Evolutionary conservation across 2,113 vertebrate species (phyloP).

Genomic region (Cheirogaleus medius): DNA sequence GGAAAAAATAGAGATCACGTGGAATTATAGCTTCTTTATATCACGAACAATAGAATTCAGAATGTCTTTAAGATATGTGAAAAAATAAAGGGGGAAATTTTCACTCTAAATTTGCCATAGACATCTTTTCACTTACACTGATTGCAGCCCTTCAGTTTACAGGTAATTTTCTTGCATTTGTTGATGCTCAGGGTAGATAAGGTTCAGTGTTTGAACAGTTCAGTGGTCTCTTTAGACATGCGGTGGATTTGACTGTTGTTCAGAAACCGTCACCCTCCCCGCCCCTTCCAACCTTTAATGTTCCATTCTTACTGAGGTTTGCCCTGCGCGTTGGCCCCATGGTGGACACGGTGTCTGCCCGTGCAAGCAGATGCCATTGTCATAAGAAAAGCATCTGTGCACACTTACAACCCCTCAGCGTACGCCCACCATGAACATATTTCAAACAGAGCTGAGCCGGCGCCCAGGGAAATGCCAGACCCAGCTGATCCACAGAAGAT

Average conservation of each 20-base stretch:
- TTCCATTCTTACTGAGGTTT: neutral
- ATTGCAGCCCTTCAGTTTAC: neutral
- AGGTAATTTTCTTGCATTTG: neutral
- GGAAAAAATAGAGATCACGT: neutral
- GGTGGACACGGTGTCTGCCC: accelerated
- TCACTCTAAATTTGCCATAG: neutral
- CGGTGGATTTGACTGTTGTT: neutral
- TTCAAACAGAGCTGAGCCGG: neutral
- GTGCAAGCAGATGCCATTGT: too few relatives aligned
- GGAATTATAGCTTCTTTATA: constrained; percentile 28
- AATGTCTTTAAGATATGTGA: constrained; percentile 6
- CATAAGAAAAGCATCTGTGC: neutral
- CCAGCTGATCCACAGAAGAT: neutral
- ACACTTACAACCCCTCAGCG: accelerated
- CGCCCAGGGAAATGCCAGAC: neutral
- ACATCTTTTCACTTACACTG: neutral
- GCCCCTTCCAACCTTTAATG: accelerated
- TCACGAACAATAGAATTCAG: neutral
- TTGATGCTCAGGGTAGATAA: neutral
- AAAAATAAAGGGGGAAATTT: neutral
- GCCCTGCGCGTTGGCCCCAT: accelerated
- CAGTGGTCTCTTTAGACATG: neutral
- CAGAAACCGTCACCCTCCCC: neutral
- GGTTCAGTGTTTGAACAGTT: too few relatives aligned
- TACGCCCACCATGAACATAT: accelerated